These are phyloP conservation scores for Dendrolimus pini DNA, from an alignment of 2,888 invertebrate genomes.

Conservation along the genomic window DNA sequence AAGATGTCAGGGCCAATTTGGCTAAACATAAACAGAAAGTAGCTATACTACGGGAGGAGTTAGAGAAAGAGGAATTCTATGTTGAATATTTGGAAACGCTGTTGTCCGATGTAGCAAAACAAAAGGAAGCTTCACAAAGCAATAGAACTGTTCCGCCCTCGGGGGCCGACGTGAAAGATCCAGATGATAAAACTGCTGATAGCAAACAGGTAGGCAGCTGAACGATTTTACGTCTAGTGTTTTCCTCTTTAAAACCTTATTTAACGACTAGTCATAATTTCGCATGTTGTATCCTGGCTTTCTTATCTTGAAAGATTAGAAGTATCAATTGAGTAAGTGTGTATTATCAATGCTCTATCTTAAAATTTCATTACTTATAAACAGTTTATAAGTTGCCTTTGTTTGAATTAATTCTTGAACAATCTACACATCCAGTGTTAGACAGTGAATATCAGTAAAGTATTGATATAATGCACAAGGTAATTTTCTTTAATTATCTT, in stretches of 20 bases:
- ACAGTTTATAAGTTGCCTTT: not conserved
- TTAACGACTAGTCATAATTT: not conserved
- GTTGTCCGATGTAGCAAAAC: slow-evolving; percentile 89
- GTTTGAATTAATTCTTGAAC: not conserved
- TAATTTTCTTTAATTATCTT: not conserved
- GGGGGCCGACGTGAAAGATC: slow-evolving; percentile 56
- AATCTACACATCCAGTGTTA: too few species aligned
- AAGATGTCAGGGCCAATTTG: slow-evolving; percentile 93
- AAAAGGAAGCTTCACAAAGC: slow-evolving; percentile 77
- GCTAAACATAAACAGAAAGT: slow-evolving; percentile 93
- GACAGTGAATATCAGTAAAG: too few species aligned
- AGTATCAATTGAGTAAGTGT: slow-evolving; percentile 10
- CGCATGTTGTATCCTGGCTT: not conserved
- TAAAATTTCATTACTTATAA: slow-evolving; percentile 4
- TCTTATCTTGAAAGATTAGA: slow-evolving; percentile 20
- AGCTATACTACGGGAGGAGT: slow-evolving; percentile 86
- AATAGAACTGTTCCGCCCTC: slow-evolving; percentile 70
- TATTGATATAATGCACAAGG: not conserved
- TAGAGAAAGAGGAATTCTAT: slow-evolving; percentile 93
- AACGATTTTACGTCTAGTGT: slow-evolving; percentile 18
- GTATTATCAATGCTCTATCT: slow-evolving; percentile 13
- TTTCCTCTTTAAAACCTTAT: slow-evolving; percentile 1
- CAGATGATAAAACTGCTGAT: slow-evolving; percentile 65
- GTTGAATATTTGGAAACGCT: slow-evolving; percentile 92
- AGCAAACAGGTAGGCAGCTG: slow-evolving; percentile 50